Evolutionary conservation across 1,140 invertebrate genomes (phyloP), one percentile per base, ranked within the genome.

Genomic region (Mylabris phalerata): DNA sequence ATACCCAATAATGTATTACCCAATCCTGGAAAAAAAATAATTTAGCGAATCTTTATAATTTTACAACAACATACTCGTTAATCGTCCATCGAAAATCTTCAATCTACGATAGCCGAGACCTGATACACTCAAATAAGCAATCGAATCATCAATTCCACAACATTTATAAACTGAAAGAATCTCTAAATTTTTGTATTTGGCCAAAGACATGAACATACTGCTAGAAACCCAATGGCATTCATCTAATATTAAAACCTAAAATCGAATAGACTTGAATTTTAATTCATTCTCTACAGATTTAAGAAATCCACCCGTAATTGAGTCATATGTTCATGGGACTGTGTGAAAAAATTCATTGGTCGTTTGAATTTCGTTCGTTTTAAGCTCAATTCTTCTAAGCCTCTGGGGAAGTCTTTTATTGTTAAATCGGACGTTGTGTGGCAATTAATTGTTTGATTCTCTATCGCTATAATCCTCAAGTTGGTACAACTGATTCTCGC

Each of bases 381-480:
- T 7, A 64, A 48, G 43, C 62, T 64, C 9, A 64, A 50, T 26
- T 64, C 62, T 3, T 61, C 42, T 1, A 64, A 42, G 9, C 26
- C 25, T 2, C 39, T 19, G 0, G 62, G 62, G 51, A 58, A 64
- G n/a, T 48, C 4, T 9, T 26, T 43, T 9, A 46, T 9, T 32
- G 19, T 11, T 39, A 10, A n/a, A 4, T 40, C 9, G 1, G 10
- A 11, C 19, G 4, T 45, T 48, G 47, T 45, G 40, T 41, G 11
- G n/a, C 46, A 43, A 39, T 56, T 9, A 26, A 56, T 56, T 6
- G 13, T 41, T 41, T 48, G 54, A 19, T 56, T 48, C 19, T 56
- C 54, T 1, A 48, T 4, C n/a, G 54, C 27, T 11, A 56, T 19
- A n/a, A 56, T 27, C 7, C n/a, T 39, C n/a, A 56, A 26, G 27